Conservation (phyloP, 2,888 invertebrate species). For the Schrankia costaestrigalis region DNA sequence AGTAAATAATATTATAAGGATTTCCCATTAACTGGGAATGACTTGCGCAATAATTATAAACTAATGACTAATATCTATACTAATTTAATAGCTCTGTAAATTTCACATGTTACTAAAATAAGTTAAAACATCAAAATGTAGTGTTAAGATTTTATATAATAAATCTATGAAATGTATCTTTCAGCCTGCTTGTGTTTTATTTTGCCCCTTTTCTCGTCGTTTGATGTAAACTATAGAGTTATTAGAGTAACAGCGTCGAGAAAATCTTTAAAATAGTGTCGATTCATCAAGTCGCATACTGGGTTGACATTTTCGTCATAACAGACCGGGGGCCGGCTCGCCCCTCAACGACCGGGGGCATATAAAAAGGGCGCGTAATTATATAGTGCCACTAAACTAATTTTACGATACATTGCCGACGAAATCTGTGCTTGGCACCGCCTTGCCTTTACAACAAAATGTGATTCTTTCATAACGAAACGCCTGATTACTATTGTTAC, state of each 20-base stretch:
- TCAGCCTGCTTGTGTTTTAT: slow-evolving; percentile 54
- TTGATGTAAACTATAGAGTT: slow-evolving; percentile 25
- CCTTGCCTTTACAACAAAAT: slow-evolving; percentile 65
- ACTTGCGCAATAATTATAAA: slow-evolving; percentile 79
- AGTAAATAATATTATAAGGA: slow-evolving; percentile 62
- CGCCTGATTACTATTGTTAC: slow-evolving; percentile 75
- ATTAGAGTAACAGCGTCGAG: slow-evolving; percentile 41
- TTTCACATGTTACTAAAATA: slow-evolving; percentile 78
- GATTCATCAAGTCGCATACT: slow-evolving; percentile 77
- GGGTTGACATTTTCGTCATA: slow-evolving; percentile 79
- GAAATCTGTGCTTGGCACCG: slow-evolving; percentile 80
- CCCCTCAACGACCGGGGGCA: slow-evolving; percentile 46
- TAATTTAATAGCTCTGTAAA: slow-evolving; percentile 75
- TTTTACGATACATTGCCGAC: slow-evolving; percentile 80
- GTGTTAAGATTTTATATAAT: slow-evolving; percentile 80
- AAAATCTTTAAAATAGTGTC: slow-evolving; percentile 73
- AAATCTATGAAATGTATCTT: slow-evolving; percentile 79
- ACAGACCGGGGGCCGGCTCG: slow-evolving; percentile 50
- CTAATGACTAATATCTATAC: slow-evolving; percentile 74
- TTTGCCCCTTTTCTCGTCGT: slow-evolving; percentile 18
- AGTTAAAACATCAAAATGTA: slow-evolving; percentile 74
- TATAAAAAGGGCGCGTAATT: slow-evolving; percentile 79
- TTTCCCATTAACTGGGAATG: slow-evolving; percentile 53
- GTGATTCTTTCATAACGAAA: slow-evolving; percentile 68
- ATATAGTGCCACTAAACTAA: slow-evolving; percentile 81